Evolutionary conservation across 2,113 vertebrate genomes (phyloP).

Genomic region (Myxocyprinus asiaticus): DNA sequence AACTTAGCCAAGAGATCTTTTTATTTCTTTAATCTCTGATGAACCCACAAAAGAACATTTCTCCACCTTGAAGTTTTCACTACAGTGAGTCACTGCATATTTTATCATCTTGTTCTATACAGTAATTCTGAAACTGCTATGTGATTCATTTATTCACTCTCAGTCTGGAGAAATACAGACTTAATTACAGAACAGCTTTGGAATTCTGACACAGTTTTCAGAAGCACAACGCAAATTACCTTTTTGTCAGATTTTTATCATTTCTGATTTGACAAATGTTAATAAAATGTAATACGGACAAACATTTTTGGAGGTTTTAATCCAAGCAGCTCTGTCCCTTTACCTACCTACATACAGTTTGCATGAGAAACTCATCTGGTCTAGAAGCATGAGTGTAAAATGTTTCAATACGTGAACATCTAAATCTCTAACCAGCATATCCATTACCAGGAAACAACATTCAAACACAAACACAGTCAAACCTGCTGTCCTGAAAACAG

Average conservation of each 20-base stretch:
- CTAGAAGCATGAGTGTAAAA: neutral
- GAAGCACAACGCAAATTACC: too few relatives aligned
- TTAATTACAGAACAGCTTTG: neutral
- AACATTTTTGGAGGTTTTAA: too few relatives aligned
- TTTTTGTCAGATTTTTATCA: too few relatives aligned
- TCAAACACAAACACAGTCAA: neutral
- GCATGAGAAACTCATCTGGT: neutral
- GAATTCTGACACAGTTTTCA: neutral
- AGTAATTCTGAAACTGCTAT: conserved; percentile 12
- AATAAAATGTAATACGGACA: too few relatives aligned
- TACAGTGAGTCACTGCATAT: neutral
- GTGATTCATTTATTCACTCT: neutral
- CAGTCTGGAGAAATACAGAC: neutral
- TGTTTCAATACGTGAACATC: neutral
- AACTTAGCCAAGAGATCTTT: neutral
- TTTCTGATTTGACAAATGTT: too few relatives aligned
- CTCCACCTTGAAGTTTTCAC: conserved; percentile 3
- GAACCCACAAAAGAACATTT: conserved; percentile 26
- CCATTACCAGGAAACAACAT: neutral
- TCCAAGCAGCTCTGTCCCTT: neutral
- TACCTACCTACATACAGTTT: neutral
- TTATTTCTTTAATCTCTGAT: conserved; percentile 19
- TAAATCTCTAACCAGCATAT: neutral
- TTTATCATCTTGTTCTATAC: neutral
- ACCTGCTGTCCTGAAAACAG: too few relatives aligned